Evolutionary conservation across 2,113 vertebrate species (phyloP), one percentile per base, ranked within the genome.

Genomic region (Glaucomys volans): DNA sequence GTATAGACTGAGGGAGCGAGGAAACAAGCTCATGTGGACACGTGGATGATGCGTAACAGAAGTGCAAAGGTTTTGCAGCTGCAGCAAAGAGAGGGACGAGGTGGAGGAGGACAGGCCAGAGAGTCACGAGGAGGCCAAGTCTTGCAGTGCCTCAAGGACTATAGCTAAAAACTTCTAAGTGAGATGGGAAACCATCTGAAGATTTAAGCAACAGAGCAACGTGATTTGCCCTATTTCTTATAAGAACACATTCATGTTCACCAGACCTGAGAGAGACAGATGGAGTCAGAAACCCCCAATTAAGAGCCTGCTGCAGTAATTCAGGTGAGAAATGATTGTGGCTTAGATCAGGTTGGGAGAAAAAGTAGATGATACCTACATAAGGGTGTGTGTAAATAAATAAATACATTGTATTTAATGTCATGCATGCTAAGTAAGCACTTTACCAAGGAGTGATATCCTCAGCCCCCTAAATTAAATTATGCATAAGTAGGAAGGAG

Each of bases 121-220:
- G 77, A 52, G 6, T 0, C 18, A 14, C 50, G 40, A 30, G 75
- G 71, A 83, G 5, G 13, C 37, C 37, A 22, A 3, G n/a, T 54
- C 57, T 59, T 47, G 0, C 2, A 50, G 14, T 12, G 35, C 30
- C 76, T 77, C 67, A 20, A 72, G 54, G 91, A 14, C 37, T 32
- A 0, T 20, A 20, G 35, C 4, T 35, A 30, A 75, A 77, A 87
- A 74, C 40, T 50, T 91, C 35, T 40, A 79, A 57, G 79, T 37
- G 16, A 80, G 54, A 24, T 50, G 35, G 54, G 64, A 75, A 76
- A 69, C n/a, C n/a, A 32, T 0, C 16, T 32, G 32, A 93, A 54
- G 37, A 81, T 62, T 92, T 96, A 88, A 54, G 54, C 66, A 69
- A 54, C 69, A 77, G 50, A 81, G 35, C n/a, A 57, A 77, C 59